A percentile compares a stretch with the other conserved stretches of the same genome.
Evolutionary conservation across 2,113 vertebrate genomes (phyloP).

Genomic region (Muscicapa adusta): DNA sequence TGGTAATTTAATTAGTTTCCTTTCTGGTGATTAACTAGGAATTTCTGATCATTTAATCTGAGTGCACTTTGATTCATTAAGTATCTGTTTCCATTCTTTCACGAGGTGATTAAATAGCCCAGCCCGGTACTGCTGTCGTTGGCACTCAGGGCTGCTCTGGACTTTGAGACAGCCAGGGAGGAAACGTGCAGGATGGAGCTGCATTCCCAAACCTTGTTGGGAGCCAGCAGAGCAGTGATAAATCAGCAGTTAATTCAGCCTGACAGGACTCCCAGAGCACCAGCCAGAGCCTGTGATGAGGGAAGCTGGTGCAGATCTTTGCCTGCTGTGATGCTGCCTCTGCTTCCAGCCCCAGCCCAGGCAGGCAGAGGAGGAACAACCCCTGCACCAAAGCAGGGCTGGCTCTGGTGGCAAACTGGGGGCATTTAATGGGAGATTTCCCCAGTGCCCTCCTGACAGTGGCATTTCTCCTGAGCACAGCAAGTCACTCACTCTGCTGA

Average conservation of each 20-base stretch:
- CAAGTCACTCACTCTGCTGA: not conserved
- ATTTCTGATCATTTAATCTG: constrained; percentile 54
- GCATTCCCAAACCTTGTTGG: not conserved
- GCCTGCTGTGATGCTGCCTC: fast-evolving
- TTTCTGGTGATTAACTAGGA: constrained; percentile 66
- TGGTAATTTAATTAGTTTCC: constrained; percentile 69
- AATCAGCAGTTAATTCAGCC: not conserved
- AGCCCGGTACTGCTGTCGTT: not conserved
- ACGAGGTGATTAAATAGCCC: constrained; percentile 15
- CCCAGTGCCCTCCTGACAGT: not conserved
- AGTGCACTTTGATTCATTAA: constrained; percentile 64
- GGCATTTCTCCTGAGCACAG: not conserved
- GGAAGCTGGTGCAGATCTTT: fast-evolving
- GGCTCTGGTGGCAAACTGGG: no score
- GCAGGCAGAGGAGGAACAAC: fast-evolving
- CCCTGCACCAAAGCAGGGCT: fast-evolving
- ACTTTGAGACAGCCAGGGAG: fast-evolving
- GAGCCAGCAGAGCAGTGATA: not conserved
- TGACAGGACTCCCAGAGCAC: not conserved
- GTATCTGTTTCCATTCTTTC: constrained; percentile 18
- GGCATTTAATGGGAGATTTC: fast-evolving
- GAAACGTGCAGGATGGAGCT: not conserved
- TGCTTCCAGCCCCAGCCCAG: fast-evolving
- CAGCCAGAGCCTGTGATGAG: not conserved
- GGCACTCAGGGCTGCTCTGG: not conserved